Conservation (phyloP, 2,797 vertebrate genomes). For the Vireo griseus region DNA sequence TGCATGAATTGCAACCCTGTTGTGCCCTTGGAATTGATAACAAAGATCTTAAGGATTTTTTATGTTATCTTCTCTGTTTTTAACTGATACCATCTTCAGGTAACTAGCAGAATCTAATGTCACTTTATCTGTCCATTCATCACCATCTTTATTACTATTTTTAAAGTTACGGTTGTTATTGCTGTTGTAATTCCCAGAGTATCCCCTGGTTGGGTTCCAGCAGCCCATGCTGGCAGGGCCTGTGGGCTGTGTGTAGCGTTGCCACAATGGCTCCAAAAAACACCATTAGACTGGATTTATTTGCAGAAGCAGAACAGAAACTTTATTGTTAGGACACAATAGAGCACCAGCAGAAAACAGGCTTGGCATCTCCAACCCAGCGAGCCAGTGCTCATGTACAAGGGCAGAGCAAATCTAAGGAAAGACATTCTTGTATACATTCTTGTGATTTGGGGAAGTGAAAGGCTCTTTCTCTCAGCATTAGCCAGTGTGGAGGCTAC, state of each 20-base stretch:
- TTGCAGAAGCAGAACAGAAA: slow-evolving; percentile 51
- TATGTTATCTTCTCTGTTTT: background rate
- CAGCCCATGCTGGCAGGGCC: background rate
- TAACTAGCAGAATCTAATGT: background rate
- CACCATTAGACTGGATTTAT: background rate
- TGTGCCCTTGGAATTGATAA: background rate
- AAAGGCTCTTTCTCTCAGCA: background rate
- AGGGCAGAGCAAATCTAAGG: background rate
- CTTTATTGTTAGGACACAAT: slow-evolving; percentile 61
- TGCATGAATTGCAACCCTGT: background rate
- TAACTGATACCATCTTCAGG: background rate
- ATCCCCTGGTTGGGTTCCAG: background rate
- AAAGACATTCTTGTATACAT: background rate
- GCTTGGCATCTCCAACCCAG: background rate
- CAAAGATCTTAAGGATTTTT: background rate
- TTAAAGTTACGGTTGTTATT: background rate
- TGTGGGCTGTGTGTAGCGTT: background rate
- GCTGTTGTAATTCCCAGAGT: background rate
- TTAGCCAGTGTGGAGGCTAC: background rate
- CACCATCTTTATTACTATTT: background rate
- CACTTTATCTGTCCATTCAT: background rate
- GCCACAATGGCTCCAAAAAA: background rate
- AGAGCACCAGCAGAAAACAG: background rate
- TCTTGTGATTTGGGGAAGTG: background rate
- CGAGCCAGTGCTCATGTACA: background rate